Base-by-base conservation (phyloP, 1,140 invertebrate species). In the Drosophila grimshawi region DNA sequence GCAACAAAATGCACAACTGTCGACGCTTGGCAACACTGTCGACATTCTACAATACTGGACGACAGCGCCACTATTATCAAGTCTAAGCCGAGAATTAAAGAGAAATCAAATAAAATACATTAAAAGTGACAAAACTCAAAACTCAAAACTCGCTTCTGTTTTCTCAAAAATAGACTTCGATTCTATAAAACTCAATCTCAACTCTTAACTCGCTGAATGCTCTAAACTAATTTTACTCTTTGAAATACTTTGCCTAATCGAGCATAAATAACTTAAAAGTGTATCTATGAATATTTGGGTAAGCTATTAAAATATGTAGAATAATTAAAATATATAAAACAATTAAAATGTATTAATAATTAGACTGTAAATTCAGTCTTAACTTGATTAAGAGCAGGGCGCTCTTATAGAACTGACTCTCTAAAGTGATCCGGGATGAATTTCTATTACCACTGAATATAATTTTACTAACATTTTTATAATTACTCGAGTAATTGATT, bases 201-300 rank as follows among this genome's bases (percentile, higher is more conserved):
- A 49, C 39, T 52, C 53, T 76, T 39, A 67, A 70, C 45, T 70
- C 48, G 64, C 71, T 19, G 45, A 39, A 49, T 64, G 73, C 37
- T 76, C 43, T 66, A 53, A 74, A 52, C 10, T 46, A 57, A 76
- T 41, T 61, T 56, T 53, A 53, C 53, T 39, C 53, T 32, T 19
- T 45, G 19, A 59, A 48, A 61, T 68, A 81, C 55, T 71, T 88
- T 73, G 80, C 73, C 72, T 53, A 70, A 79, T 4, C 53, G 45
- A 76, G 41, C 46, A 73, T 51, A 61, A 19, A 57, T 41, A 64
- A 70, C 59, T 57, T 79, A 52, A 65, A 60, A 86, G 88, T 62
- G 59, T 76, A 89, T 91, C 91, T 90, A 91, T 91, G 90, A 91
- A 91, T 91, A 91, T 91, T 91, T 91, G 90, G 90, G 90, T 91